Evolutionary conservation across 2,797 vertebrate genomes (phyloP).

Genomic region (Emydoidea blandingii): DNA sequence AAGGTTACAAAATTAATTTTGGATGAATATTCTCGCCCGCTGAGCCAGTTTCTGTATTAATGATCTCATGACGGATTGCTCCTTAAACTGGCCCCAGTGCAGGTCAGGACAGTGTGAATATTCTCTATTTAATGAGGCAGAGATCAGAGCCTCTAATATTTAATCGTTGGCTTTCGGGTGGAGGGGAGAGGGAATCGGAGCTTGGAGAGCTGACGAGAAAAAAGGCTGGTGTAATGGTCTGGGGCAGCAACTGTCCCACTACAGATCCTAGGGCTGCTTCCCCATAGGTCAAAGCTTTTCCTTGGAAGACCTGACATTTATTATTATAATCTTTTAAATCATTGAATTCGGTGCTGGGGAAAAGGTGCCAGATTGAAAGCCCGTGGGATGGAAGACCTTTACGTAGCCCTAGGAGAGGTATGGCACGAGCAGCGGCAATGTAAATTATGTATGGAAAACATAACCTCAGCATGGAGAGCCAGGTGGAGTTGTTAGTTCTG

Average conservation of each 20-base stretch:
- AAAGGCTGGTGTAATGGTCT: not conserved
- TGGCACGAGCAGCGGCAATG: not conserved
- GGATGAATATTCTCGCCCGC: conserved; percentile 78
- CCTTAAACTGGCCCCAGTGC: conserved; percentile 76
- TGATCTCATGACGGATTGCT: conserved; percentile 82
- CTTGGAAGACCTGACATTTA: conserved; percentile 51
- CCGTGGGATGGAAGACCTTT: not conserved
- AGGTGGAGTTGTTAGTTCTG: not conserved
- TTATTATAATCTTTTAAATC: conserved; percentile 45
- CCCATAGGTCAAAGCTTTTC: not conserved
- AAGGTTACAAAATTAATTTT: conserved; percentile 84
- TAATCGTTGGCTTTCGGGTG: conserved; percentile 67
- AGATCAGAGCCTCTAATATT: conserved; percentile 80
- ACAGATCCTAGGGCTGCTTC: not conserved
- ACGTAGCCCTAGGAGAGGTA: not conserved
- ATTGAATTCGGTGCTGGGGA: not conserved
- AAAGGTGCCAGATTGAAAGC: conserved; percentile 20
- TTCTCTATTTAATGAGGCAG: conserved; percentile 83
- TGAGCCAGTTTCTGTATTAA: conserved; percentile 77
- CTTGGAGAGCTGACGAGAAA: conserved; percentile 45
- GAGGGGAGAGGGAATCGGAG: conserved; percentile 54
- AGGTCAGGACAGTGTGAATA: conserved; percentile 80
- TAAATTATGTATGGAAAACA: not conserved
- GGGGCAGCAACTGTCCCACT: rapidly evolving
- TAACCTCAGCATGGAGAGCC: not conserved